A percentile compares a stretch with the other conserved stretches of the same genome.
These are phyloP conservation scores for Camponotus pennsylvanicus DNA, from an alignment of 1,140 invertebrate species.

Conservation along the genomic window DNA sequence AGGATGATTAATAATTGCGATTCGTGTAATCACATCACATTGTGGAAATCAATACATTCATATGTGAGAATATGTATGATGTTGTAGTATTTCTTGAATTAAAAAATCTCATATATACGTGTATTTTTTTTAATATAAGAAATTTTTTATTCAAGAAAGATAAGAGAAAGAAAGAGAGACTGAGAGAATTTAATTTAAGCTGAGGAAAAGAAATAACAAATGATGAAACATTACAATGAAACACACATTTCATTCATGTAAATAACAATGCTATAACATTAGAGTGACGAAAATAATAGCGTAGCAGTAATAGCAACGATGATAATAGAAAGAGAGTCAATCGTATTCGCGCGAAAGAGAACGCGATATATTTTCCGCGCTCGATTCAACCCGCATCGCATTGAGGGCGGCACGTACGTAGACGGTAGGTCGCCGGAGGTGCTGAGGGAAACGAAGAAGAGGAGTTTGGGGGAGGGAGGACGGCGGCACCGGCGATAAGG, in stretches of 20 bases:
- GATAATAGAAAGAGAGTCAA: conserved; percentile 32
- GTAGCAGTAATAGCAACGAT: conserved; percentile 5
- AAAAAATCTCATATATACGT: neutral
- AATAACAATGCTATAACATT: conserved; percentile 33
- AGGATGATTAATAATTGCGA: neutral
- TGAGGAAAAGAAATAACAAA: neutral
- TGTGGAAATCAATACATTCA: neutral
- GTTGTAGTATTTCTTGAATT: too few species aligned
- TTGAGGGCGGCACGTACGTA: conserved; percentile 56
- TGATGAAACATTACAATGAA: neutral
- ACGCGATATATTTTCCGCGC: conserved; percentile 68
- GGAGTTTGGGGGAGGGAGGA: conserved; percentile 46
- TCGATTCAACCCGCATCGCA: conserved; percentile 70
- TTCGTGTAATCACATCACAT: neutral
- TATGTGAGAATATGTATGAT: too few species aligned
- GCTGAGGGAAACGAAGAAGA: conserved; percentile 62
- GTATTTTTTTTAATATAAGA: neutral
- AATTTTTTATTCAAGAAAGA: conserved; percentile 22
- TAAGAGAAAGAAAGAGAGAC: conserved; percentile 37
- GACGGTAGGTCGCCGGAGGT: conserved; percentile 56
- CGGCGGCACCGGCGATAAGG: conserved; percentile 85
- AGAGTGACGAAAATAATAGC: conserved; percentile 1
- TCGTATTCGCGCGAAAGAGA: conserved; percentile 41
- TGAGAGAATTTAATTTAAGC: neutral
- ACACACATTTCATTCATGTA: conserved; percentile 7